Percentiles rank a stretch among this genome's conserved stretches.
Conservation (phyloP, 2,888 invertebrate species). For the Galeruca laticollis region DNA sequence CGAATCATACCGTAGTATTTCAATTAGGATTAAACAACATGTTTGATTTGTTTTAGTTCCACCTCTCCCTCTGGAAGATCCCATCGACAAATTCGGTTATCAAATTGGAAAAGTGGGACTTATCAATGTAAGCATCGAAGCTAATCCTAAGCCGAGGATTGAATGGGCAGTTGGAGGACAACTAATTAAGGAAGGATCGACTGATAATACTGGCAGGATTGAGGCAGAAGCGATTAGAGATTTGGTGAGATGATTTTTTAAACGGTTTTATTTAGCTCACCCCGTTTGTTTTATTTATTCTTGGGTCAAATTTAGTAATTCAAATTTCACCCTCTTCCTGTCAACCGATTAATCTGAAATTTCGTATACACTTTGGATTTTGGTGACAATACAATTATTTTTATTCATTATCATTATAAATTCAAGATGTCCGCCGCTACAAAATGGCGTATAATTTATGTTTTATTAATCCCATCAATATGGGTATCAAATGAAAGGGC, state of each 20-base stretch:
- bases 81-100: slow-evolving; percentile 79
- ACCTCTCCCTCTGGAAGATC: slow-evolving; percentile 72
- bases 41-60: slow-evolving; percentile 69
- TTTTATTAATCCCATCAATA: no score
- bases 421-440: no score
- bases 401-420: no score
- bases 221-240: slow-evolving; percentile 67
- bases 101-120: slow-evolving; percentile 79
- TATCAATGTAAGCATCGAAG: slow-evolving; percentile 78
- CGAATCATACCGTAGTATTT: background rate
- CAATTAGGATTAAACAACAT: background rate
- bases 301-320: no score
- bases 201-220: slow-evolving; percentile 68
- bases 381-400: no score
- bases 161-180: slow-evolving; percentile 77
- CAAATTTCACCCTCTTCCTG: no score
- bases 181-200: slow-evolving; percentile 68
- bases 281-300: no score
- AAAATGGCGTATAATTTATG: no score
- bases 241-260: slow-evolving; percentile 61
- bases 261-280: background rate
- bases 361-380: no score
- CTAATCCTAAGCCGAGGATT: slow-evolving; percentile 79
- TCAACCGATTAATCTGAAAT: no score
- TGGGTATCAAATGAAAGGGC: no score